phyloP scores from a whole-genome alignment of 1,140 invertebrate species.

The Muscidifurax raptorellus region DNA sequence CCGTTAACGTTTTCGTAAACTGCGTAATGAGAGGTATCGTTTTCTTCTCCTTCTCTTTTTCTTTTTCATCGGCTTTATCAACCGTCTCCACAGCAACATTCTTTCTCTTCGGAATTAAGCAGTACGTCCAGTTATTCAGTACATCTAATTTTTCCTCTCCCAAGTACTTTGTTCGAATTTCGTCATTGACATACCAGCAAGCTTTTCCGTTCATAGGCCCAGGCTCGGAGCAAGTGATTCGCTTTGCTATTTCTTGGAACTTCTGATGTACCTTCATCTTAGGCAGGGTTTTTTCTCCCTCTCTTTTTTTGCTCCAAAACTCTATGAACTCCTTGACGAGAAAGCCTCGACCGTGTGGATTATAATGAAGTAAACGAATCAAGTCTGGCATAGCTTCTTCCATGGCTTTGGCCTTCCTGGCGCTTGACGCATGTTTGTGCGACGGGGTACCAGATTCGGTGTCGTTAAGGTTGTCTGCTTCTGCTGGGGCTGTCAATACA shows the following conservation, averaged over 20 bases:
- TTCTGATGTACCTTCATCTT: conserved; percentile 76
- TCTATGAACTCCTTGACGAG: conserved; percentile 81
- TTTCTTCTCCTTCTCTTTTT: conserved; percentile 72
- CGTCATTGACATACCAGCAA: conserved; percentile 82
- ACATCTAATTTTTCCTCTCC: conserved; percentile 75
- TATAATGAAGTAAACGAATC: conserved; percentile 83
- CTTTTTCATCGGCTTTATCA: conserved; percentile 53
- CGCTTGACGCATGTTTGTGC: conserved; percentile 49
- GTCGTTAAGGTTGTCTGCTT: conserved; percentile 57
- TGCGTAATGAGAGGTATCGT: conserved; percentile 75
- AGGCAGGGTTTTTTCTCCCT: conserved; percentile 63
- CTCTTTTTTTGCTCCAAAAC: conserved; percentile 74
- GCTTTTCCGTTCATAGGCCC: conserved; percentile 76
- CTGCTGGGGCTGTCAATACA: conserved; percentile 58
- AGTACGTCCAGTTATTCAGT: conserved; percentile 78
- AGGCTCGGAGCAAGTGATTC: conserved; percentile 78
- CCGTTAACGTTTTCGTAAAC: conserved; percentile 76
- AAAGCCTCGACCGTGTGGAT: conserved; percentile 77
- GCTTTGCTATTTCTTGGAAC: conserved; percentile 79
- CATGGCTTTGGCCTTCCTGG: conserved; percentile 73
- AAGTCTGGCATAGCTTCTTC: conserved; percentile 81
- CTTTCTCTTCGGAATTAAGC: conserved; percentile 67
- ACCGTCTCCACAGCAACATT: conserved; percentile 42
- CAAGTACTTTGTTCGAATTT: conserved; percentile 77
- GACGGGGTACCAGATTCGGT: conserved; percentile 52